phyloP scores from a whole-genome alignment of 1,140 invertebrate genomes.

The Stratiolaelaps scimitus region DNA sequence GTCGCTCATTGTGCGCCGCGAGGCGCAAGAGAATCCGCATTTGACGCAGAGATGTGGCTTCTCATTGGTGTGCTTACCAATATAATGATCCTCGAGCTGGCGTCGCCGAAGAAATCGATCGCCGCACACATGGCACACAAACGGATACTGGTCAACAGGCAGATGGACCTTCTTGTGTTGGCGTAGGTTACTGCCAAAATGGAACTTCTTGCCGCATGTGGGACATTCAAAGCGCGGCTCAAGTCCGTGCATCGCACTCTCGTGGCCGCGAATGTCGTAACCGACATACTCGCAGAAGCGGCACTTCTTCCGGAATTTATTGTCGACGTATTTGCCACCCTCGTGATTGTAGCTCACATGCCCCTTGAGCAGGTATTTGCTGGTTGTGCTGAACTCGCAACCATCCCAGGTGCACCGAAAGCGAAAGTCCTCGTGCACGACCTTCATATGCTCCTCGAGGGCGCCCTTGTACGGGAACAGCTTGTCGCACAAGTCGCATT shows the following conservation, averaged over 20 bases:
- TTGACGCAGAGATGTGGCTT: slow-evolving; percentile 28
- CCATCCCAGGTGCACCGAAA: slow-evolving; percentile 20
- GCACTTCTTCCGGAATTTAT: slow-evolving; percentile 27
- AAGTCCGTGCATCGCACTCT: slow-evolving; percentile 24
- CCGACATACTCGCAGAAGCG: slow-evolving; percentile 16
- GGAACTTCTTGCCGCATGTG: slow-evolving; percentile 21
- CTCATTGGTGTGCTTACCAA: slow-evolving; percentile 23
- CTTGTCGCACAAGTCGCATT: slow-evolving; percentile 13
- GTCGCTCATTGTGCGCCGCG: slow-evolving; percentile 27
- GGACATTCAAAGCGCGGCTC: slow-evolving; percentile 18
- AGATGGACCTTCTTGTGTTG: slow-evolving; percentile 25
- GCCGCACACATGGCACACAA: slow-evolving; percentile 19
- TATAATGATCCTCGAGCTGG: slow-evolving; percentile 20
- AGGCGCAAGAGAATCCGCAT: slow-evolving; percentile 28
- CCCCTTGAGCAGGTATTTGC: slow-evolving; percentile 24
- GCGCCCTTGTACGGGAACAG: slow-evolving; percentile 23
- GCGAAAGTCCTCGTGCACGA: slow-evolving; percentile 25
- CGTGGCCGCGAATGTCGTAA: slow-evolving; percentile 22
- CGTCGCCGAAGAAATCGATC: slow-evolving; percentile 21
- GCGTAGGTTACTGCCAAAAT: slow-evolving; percentile 20
- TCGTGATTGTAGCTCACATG: slow-evolving; percentile 26
- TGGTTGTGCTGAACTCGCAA: slow-evolving; percentile 22
- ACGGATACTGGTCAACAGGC: slow-evolving; percentile 20
- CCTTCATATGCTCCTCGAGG: slow-evolving; percentile 27
- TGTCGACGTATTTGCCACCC: slow-evolving; percentile 20